Evolutionary conservation across 1,140 invertebrate species (phyloP), one percentile per base, ranked within the genome.

Genomic region (Drosophila ogumai): DNA sequence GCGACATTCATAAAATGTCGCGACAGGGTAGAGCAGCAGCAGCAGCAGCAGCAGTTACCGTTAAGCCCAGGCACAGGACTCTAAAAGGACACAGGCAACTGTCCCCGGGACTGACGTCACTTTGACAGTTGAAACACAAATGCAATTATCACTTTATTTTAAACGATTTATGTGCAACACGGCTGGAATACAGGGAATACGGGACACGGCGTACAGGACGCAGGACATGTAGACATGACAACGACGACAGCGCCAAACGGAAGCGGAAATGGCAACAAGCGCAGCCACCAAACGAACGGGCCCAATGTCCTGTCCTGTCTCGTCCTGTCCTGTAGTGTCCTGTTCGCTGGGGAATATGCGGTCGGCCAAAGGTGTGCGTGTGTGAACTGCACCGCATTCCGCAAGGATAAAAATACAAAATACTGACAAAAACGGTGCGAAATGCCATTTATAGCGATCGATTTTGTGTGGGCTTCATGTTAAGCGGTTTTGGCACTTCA

Each of bases 101-200:
- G 50, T 79, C 40, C 55, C 55, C 60, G 58, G 79, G 58, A 64
- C 79, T 82, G 81, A 78, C 64, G 78, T 90, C 71, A 82, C 47
- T 90, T 85, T 90, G 85, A 90, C 85, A 90, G 85, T 81, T 90
- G 81, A 79, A 90, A 90, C 86, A 90, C 86, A 90, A 90, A 90
- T 90, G 85, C 85, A 90, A 90, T 90, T 90, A 90, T 90, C 85
- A 90, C 85, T 90, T 90, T 90, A 90, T 90, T 90, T 90, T 90
- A 90, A 90, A 90, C 85, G 85, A 90, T 90, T 90, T 90, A 90
- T 90, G 86, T 90, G 85, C 77, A 74, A 78, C 85, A 84, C 61
- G 63, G 74, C 84, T 57, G 66, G 52, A 43, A 64, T 61, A 66
- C 59, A 36, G 36, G 22, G 57, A 34, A 69, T 19, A 43, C 25